These are phyloP conservation scores for Clarias gariepinus DNA, from an alignment of 2,113 vertebrate genomes.

Conservation along the genomic window DNA sequence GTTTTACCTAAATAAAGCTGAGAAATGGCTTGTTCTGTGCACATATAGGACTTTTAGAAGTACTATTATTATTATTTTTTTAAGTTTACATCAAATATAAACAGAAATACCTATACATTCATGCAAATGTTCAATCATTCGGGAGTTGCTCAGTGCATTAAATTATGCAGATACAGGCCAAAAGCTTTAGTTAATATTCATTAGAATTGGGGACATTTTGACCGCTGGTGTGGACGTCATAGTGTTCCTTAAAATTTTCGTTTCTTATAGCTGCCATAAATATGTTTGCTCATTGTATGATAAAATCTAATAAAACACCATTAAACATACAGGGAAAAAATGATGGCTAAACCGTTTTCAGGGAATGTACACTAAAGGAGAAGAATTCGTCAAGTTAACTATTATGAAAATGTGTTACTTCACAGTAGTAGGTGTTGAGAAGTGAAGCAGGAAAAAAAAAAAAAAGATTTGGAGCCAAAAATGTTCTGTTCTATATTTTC, in stretches of 20 bases:
- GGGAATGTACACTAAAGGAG: not conserved
- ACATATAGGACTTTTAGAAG: not conserved
- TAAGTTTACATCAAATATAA: not conserved
- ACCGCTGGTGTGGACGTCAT: not conserved
- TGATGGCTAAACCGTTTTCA: not conserved
- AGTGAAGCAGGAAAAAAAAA: not conserved
- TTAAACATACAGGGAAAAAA: not conserved
- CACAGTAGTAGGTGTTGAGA: not conserved
- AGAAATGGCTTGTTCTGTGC: not conserved
- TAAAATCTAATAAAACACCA: not conserved
- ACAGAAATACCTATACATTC: not conserved
- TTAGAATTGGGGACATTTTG: not conserved
- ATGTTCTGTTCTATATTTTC: not conserved
- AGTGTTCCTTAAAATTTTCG: not conserved
- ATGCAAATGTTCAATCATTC: not conserved
- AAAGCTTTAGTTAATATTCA: not conserved
- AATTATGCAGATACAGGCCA: not conserved
- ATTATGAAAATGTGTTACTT: not conserved
- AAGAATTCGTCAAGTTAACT: not conserved
- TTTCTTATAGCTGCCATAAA: not conserved
- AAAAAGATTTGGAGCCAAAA: not conserved
- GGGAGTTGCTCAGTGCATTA: not conserved
- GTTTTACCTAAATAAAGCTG: not conserved
- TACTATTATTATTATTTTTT: not conserved
- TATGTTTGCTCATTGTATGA: not conserved